Evolutionary conservation across 2,888 invertebrate species (phyloP), one percentile per base, ranked within the genome.

Genomic region (Vesta saturnalis): DNA sequence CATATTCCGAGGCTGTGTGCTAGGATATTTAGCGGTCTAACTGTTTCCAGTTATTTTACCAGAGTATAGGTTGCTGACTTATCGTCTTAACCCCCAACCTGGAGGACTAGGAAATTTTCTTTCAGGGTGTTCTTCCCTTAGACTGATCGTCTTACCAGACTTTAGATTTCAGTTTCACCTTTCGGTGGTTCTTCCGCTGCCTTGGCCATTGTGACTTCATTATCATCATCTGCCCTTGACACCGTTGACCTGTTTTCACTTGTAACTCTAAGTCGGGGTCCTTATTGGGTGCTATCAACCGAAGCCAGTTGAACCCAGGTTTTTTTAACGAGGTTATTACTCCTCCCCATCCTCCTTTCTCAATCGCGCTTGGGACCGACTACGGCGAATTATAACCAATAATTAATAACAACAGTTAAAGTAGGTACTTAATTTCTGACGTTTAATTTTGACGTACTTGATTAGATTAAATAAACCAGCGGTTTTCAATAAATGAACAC

Each of bases 111-210:
- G 23, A 14, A 14, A 49, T 60, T 60, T 60, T 1, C 1, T 18
- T 49, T 60, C 30, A 22, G 52, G 60, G 52, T 49, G n/a, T 49
- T 49, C 16, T 60, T 60, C 60, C 16, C 16, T 16, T 60, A 49
- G 22, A 60, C 35, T 22, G 18, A 60, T 47, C n/a, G 47, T 47
- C 10, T 47, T 12, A 47, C 47, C 47, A 14, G 47, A 14, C 14
- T 47, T 47, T 47, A 47, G 47, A 47, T 47, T 47, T 47, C 47
- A 30, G 30, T 30, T 10, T 30, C 10, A 30, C 30, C 30, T 30
- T 30, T 30, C 30, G 14, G 47, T 47, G 47, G 47, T 47, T 47
- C 47, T 47, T 47, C 47, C 47, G 47, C 47, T 47, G 15, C 47
- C 47, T 47, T 47, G 15, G 47, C 15, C 47, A 47, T 47, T 47